These are phyloP conservation scores for Apis dorsata DNA, from an alignment of 1,140 invertebrate genomes.

Conservation along the genomic window DNA sequence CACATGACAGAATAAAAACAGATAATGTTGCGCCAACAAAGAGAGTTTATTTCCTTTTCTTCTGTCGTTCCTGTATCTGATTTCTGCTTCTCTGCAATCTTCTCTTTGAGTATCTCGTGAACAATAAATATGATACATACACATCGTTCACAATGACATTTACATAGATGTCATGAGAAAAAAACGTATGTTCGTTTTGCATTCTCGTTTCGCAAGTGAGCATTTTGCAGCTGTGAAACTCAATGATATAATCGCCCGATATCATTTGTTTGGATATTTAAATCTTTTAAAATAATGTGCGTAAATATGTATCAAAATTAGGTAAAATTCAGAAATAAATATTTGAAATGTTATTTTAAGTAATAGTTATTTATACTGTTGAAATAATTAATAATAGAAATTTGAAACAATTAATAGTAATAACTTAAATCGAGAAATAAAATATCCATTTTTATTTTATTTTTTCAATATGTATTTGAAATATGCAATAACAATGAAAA, in stretches of 20 bases:
- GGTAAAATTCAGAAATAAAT: neutral
- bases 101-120: neutral
- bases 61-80: conserved; percentile 5
- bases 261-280: neutral
- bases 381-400: too few species aligned
- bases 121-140: conserved; percentile 4
- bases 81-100: neutral
- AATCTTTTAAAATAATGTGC: neutral
- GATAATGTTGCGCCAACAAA: neutral
- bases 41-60: neutral
- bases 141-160: conserved; percentile 5
- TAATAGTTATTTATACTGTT: too few species aligned
- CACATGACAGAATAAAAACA: neutral
- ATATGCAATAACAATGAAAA: too few species aligned
- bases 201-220: neutral
- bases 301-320: too few species aligned
- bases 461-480: too few species aligned
- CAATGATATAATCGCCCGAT: neutral
- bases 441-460: too few species aligned
- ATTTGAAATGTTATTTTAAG: too few species aligned
- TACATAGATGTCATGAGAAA: neutral
- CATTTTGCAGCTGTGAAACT: neutral
- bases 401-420: too few species aligned
- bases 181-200: neutral
- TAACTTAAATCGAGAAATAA: too few species aligned